Conservation (phyloP, 2,113 vertebrate genomes). For the Urocitellus parryii region DNA sequence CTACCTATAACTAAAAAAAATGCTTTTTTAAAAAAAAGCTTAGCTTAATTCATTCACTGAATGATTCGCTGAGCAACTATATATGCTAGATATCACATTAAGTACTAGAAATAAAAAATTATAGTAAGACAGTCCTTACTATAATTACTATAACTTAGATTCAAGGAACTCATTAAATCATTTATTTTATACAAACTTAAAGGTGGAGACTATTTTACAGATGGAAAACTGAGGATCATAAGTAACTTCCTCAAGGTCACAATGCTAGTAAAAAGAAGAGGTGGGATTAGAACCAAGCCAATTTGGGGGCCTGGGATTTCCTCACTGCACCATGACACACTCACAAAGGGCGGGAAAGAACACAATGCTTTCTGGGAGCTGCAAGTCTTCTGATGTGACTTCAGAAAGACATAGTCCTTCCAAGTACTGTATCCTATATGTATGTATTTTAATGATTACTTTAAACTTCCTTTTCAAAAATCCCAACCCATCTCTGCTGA, state of each 20-base stretch:
- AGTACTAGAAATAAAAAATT: neutral
- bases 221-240: neutral
- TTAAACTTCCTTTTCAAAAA: neutral
- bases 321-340: neutral
- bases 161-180: neutral
- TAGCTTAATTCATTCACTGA: neutral
- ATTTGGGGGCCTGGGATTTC: neutral
- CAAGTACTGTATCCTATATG: rapidly evolving
- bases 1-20: too few species aligned
- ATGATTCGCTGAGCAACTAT: neutral
- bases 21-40: neutral
- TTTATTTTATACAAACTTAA: neutral
- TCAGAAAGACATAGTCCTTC: neutral
- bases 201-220: neutral
- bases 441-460: neutral
- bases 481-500: neutral
- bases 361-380: neutral
- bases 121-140: neutral
- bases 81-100: neutral
- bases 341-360: neutral
- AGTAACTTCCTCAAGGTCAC: neutral
- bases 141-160: neutral
- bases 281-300: neutral
- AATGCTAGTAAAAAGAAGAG: neutral
- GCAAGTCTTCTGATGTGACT: rapidly evolving